These are phyloP conservation scores for Trididemnum nubilum DNA, from an alignment of 23 tunicate species.

Conservation along the genomic window DNA sequence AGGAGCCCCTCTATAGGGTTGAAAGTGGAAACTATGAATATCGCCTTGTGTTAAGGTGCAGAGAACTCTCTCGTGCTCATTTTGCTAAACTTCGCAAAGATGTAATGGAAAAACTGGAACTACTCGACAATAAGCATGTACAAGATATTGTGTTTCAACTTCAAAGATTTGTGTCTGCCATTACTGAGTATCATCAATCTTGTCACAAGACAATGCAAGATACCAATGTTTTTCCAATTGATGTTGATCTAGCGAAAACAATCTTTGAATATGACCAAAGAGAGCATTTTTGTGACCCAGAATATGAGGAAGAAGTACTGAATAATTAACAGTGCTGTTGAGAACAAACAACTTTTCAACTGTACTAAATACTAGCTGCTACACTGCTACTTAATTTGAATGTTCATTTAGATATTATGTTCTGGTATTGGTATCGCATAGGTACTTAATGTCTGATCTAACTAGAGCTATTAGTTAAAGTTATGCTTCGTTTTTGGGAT, in stretches of 20 bases:
- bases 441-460: too few species aligned
- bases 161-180: conserved; percentile 70
- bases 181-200: conserved; percentile 61
- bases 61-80: conserved; percentile 66
- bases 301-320: conserved; percentile 58
- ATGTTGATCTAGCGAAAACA: conserved; percentile 79
- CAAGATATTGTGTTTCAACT: conserved; percentile 90
- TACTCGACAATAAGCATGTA: conserved; percentile 88
- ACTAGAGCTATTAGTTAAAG: too few species aligned
- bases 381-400: too few species aligned
- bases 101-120: conserved; percentile 93
- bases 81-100: conserved; percentile 88
- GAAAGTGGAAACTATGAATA: conserved; percentile 98
- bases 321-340: too few species aligned
- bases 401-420: too few species aligned
- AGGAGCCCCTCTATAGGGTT: conserved; percentile 90
- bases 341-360: too few species aligned
- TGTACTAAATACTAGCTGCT: too few species aligned
- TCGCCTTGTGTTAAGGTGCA: conserved; percentile 81
- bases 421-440: too few species aligned
- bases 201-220: conserved; percentile 57
- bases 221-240: conserved; percentile 91
- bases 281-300: conserved; percentile 74
- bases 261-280: conserved; percentile 91
- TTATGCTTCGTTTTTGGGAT: too few species aligned